phyloP scores from a whole-genome alignment of 2,888 invertebrate genomes.

The Drosophila mimetica region DNA sequence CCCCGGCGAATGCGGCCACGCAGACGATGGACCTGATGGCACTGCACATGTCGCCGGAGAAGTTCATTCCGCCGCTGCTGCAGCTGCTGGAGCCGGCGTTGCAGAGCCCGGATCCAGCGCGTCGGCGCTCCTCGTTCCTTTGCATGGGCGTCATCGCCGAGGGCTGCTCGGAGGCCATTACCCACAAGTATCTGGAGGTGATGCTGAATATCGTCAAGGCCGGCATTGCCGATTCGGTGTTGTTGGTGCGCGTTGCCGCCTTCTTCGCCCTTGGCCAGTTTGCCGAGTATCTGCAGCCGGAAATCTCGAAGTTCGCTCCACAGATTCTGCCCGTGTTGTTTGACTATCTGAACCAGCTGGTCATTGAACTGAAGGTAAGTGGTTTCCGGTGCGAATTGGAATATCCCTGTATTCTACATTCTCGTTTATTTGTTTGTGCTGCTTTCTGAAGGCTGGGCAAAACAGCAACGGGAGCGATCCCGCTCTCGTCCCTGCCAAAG shows the following conservation, averaged over 20 bases:
- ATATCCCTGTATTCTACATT: conserved; percentile 22
- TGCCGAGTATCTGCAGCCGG: conserved; percentile 91
- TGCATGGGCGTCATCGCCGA: conserved; percentile 91
- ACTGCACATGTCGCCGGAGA: conserved; percentile 90
- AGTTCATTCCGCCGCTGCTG: conserved; percentile 89
- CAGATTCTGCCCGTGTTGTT: conserved; percentile 90
- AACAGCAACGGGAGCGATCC: conserved; percentile 9
- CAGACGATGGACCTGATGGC: conserved; percentile 91
- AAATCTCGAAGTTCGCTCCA: conserved; percentile 89
- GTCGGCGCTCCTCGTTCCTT: conserved; percentile 89
- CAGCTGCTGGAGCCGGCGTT: conserved; percentile 88
- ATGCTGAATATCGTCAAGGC: conserved; percentile 89
- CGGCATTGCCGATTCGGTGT: conserved; percentile 88
- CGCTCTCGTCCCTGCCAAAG: conserved; percentile 62
- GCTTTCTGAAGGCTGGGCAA: conserved; percentile 39
- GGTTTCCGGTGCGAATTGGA: not conserved
- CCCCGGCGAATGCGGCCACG: conserved; percentile 88
- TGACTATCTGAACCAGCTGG: conserved; percentile 88
- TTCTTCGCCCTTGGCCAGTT: conserved; percentile 92
- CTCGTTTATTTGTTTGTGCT: conserved; percentile 50
- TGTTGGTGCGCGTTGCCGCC: conserved; percentile 88
- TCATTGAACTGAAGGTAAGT: conserved; percentile 85
- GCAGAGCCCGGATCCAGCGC: conserved; percentile 86
- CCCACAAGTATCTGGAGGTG: conserved; percentile 88
- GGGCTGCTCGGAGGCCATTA: conserved; percentile 91